A percentile compares a stretch with the other conserved stretches of the same genome.
Evolutionary conservation across 2,888 invertebrate species (phyloP).

Genomic region (Rhimphoctona megacephalus): DNA sequence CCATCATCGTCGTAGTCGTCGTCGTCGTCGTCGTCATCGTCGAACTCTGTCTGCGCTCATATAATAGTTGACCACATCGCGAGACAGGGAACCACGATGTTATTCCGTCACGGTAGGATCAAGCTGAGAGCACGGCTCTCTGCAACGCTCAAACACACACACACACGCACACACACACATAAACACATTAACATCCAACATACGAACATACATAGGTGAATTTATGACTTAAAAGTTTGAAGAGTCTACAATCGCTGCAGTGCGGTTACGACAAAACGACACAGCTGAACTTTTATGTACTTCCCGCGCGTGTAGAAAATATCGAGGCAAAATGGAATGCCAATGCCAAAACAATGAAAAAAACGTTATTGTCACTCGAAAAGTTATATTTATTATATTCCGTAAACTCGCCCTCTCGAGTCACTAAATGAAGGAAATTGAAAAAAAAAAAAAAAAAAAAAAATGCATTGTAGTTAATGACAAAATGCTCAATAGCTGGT

Average conservation of each 20-base stretch:
- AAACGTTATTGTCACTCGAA: not conserved
- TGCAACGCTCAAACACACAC: not conserved
- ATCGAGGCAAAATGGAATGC: not conserved
- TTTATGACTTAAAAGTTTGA: constrained; percentile 26
- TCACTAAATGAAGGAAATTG: not conserved
- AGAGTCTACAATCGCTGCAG: not conserved
- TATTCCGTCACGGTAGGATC: constrained; percentile 49
- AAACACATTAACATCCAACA: not conserved
- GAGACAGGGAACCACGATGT: constrained; percentile 11
- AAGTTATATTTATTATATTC: too few species aligned
- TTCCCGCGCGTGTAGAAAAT: not conserved
- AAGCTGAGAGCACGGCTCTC: constrained; percentile 24
- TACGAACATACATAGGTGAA: not conserved
- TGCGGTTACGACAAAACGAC: constrained; percentile 29
- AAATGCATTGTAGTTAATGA: not conserved
- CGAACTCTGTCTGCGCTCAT: constrained; percentile 32
- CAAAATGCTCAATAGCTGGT: not conserved
- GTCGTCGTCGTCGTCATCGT: constrained; percentile 13
- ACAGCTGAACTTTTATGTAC: constrained; percentile 17
- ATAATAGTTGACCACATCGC: constrained; percentile 30
- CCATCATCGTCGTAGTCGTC: not conserved
- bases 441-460: too few species aligned
- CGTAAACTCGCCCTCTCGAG: not conserved
- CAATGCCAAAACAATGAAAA: not conserved
- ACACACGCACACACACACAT: not conserved